Conservation (phyloP, 2,888 invertebrate species). For the Apamea epomidion region DNA sequence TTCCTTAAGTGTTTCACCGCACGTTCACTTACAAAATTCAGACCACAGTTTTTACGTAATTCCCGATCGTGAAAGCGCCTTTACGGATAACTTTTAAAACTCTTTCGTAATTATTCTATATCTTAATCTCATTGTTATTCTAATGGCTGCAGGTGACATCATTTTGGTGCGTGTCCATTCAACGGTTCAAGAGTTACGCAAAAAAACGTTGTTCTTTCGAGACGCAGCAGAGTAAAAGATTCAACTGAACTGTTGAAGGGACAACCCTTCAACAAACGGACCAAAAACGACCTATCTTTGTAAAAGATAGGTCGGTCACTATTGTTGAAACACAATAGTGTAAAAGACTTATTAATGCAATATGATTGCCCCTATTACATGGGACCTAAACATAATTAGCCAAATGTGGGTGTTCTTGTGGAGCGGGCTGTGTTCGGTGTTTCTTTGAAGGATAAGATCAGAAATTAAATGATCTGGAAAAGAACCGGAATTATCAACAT, state of each 20-base stretch:
- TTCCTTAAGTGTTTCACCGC: neutral
- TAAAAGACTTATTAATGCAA: too few species aligned
- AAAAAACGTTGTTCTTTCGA: neutral
- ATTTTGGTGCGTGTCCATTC: constrained; percentile 12
- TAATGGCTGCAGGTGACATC: constrained; percentile 18
- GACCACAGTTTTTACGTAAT: constrained; percentile 41
- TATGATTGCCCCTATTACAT: too few species aligned
- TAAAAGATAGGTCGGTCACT: neutral
- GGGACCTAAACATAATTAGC: too few species aligned
- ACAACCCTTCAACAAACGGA: too few species aligned
- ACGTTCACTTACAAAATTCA: constrained; percentile 3
- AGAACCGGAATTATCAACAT: too few species aligned
- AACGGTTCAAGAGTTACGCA: neutral
- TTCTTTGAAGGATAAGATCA: too few species aligned
- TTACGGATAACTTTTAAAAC: constrained; percentile 26
- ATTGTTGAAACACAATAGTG: too few species aligned
- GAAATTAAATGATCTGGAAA: too few species aligned
- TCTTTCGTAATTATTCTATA: constrained; percentile 32
- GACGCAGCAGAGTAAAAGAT: neutral
- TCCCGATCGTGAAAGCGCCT: constrained; percentile 12
- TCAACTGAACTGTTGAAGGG: neutral
- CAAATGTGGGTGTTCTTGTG: too few species aligned
- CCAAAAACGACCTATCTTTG: too few species aligned
- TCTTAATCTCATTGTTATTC: constrained; percentile 40
- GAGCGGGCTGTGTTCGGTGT: too few species aligned